These are phyloP conservation scores for Mechanitis mazaeus DNA, from an alignment of 2,888 invertebrate genomes.

Conservation along the genomic window DNA sequence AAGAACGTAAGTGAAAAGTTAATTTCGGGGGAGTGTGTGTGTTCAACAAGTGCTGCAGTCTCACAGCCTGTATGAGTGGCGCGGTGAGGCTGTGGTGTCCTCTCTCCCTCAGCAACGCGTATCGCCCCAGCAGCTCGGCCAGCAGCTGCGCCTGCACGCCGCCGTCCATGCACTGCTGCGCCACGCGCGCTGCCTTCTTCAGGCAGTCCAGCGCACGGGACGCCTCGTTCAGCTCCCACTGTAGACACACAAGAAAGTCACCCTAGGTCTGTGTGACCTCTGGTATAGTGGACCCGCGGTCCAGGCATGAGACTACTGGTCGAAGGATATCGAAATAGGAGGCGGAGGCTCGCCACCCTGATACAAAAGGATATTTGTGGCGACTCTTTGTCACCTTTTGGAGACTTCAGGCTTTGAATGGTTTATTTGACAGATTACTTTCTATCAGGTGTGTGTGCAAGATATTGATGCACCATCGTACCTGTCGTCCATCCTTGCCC, in stretches of 20 bases:
- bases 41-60: no score
- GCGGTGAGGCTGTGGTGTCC: slow-evolving; percentile 81
- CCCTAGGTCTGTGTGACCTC: no score
- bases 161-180: slow-evolving; percentile 98
- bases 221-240: slow-evolving; percentile 88
- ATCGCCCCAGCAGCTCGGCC: slow-evolving; percentile 95
- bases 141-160: slow-evolving; percentile 97
- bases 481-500: slow-evolving; percentile 72
- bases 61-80: slow-evolving; percentile 74
- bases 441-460: no score
- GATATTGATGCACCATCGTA: slow-evolving; percentile 25
- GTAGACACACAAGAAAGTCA: neutral
- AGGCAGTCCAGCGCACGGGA: slow-evolving; percentile 95
- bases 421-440: no score
- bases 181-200: slow-evolving; percentile 95
- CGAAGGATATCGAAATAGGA: no score
- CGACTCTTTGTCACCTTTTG: no score
- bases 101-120: slow-evolving; percentile 94
- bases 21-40: no score
- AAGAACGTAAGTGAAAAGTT: no score
- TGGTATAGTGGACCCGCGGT: neutral
- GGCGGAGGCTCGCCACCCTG: no score
- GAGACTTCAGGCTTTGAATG: no score
- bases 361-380: no score
- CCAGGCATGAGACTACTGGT: no score